Base-by-base conservation (phyloP, 2,113 vertebrate species). In the Dromaius novaehollandiae region DNA sequence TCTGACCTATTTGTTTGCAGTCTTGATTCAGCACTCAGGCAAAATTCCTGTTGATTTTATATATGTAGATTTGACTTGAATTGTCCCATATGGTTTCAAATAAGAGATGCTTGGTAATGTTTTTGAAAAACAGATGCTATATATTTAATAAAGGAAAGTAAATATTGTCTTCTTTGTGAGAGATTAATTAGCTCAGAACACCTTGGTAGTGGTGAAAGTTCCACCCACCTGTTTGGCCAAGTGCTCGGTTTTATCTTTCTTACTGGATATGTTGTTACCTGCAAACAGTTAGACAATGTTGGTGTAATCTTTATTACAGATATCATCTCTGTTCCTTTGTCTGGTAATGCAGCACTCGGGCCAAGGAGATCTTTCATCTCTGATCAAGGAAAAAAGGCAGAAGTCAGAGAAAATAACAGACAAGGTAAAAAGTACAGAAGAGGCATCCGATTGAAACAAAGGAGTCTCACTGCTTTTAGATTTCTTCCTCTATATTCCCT, bases 311-410 rank as follows among this genome's bases (percentile, higher is more conserved):
- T 90, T 73, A 4, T 80, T 42, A 14, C 97, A 99, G 98, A 87
- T 96, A 60, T 98, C 98, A 11, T 98, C 98, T 13, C 48, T 98
- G 34, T 97, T 97, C 81, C 98, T 99, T 60, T 98, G 98, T 73
- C 90, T 99, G 97, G 98, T 98, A 28, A 98, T 98, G 98, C 95
- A 98, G 15, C 95, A 98, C 89, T 97, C 66, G 1, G 64, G 66
- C 34, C 51, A 65, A n/a, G 88, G 84, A 36, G 98, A 94, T 93
- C 92, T 99, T 82, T 96, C 96, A 61, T 34, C 81, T 4, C 7
- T 98, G 36, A 97, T 98, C 38, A 70, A 89, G 42, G 75, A n/a
- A 25, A 98, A 98, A 75, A 98, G 98, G 80, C 82, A 82, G 34
- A 85, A 89, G 8, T 90, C 50, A 60, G 87, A 80, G 18, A 84